Percentiles rank a stretch among this genome's conserved stretches.
These are phyloP conservation scores for Clarias fuscus DNA, from an alignment of 2,797 vertebrate species.

Conservation along the genomic window DNA sequence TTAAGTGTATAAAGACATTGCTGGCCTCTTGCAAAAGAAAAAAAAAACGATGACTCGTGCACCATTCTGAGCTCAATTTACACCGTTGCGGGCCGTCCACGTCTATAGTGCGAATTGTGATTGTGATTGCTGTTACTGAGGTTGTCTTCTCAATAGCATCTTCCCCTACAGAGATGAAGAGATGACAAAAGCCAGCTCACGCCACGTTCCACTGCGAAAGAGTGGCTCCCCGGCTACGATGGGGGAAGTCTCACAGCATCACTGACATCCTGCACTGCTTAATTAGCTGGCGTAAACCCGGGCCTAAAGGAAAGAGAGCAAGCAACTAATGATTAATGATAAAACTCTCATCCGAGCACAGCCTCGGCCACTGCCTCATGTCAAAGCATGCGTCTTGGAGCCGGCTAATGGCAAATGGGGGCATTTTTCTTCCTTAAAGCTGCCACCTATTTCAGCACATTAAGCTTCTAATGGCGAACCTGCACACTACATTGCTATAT, in stretches of 20 bases:
- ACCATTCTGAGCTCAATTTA: constrained; percentile 31
- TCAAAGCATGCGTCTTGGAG: constrained; percentile 60
- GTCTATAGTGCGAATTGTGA: constrained; percentile 20
- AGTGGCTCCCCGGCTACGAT: constrained; percentile 53
- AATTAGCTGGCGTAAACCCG: constrained; percentile 76
- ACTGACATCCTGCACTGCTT: constrained; percentile 73
- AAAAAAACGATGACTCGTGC: neutral
- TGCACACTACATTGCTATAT: constrained; percentile 71
- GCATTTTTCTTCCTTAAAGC: constrained; percentile 43
- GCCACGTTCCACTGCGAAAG: constrained; percentile 53
- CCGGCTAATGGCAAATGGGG: constrained; percentile 56
- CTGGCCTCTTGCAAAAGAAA: neutral
- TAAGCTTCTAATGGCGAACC: constrained; percentile 63
- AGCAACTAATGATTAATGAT: constrained; percentile 77
- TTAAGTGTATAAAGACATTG: neutral
- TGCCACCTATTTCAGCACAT: constrained; percentile 70
- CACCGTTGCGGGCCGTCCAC: neutral
- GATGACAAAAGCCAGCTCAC: constrained; percentile 51
- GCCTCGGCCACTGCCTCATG: constrained; percentile 67
- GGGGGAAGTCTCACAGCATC: constrained; percentile 64
- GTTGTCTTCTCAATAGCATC: constrained; percentile 22
- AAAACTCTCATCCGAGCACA: constrained; percentile 63
- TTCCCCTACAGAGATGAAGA: constrained; percentile 30
- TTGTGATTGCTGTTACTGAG: constrained; percentile 36
- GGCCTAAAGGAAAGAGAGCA: constrained; percentile 67